Conservation (phyloP, 2,888 invertebrate species). For the Cepaea hortensis region DNA sequence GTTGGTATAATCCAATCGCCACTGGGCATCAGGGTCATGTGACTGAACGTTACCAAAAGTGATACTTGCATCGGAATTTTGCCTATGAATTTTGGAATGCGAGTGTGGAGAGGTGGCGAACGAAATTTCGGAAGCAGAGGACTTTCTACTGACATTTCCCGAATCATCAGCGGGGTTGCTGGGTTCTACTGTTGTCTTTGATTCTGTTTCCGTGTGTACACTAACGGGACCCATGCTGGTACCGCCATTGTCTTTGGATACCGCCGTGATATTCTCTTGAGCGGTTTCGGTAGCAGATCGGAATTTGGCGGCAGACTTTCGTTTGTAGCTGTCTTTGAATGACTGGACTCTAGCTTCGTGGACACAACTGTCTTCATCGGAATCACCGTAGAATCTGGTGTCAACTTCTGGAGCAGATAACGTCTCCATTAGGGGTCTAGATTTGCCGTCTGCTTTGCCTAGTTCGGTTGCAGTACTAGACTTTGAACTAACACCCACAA, state of each 20-base stretch:
- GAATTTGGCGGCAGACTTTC: constrained; percentile 21
- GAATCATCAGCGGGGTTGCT: background rate
- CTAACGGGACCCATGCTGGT: background rate
- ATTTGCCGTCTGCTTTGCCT: background rate
- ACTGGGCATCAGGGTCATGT: constrained; percentile 55
- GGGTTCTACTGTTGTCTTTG: background rate
- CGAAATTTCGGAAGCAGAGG: constrained; percentile 1
- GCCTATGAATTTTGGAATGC: constrained; percentile 12
- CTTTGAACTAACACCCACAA: background rate
- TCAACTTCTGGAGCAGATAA: constrained; percentile 1
- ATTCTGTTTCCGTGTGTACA: background rate
- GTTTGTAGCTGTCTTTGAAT: constrained; percentile 47
- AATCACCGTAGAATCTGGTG: constrained; percentile 51
- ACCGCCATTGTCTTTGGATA: background rate
- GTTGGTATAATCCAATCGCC: constrained; percentile 67
- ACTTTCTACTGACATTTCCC: constrained; percentile 17
- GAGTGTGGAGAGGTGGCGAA: constrained; percentile 4
- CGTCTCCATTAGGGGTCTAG: background rate
- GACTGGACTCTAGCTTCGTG: constrained; percentile 43
- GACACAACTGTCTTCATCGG: constrained; percentile 50
- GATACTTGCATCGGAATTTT: constrained; percentile 42
- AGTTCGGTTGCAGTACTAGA: background rate
- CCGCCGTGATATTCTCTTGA: constrained; percentile 6
- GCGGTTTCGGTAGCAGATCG: constrained; percentile 3
- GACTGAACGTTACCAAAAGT: constrained; percentile 50